A percentile compares a stretch with the other conserved stretches of the same genome.
phyloP scores from a whole-genome alignment of 2,888 invertebrate genomes.

The Mellilla xanthometata region DNA sequence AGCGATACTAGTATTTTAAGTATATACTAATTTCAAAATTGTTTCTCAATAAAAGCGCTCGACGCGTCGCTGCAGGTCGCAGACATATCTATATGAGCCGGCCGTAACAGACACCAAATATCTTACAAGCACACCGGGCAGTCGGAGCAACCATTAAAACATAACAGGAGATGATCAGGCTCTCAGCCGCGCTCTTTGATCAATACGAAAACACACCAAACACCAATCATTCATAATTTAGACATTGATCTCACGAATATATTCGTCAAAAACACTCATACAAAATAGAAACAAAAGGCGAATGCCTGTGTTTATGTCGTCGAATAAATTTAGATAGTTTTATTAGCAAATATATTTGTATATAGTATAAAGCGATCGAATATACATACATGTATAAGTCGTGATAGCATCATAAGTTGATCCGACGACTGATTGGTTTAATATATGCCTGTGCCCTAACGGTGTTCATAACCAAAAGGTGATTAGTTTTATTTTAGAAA shows the following conservation, averaged over 20 bases:
- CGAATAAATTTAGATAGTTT: slow-evolving; percentile 26
- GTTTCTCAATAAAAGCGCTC: no score
- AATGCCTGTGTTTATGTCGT: slow-evolving; percentile 52
- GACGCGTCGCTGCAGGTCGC: no score
- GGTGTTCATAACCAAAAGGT: slow-evolving; percentile 47
- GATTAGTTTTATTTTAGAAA: slow-evolving; percentile 43
- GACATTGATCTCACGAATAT: slow-evolving; percentile 28
- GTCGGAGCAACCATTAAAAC: not conserved
- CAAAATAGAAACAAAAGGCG: slow-evolving; percentile 61
- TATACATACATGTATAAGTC: not conserved
- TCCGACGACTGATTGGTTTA: slow-evolving; percentile 50
- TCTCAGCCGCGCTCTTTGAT: slow-evolving; percentile 62
- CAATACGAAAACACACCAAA: slow-evolving; percentile 49
- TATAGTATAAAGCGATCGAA: no score
- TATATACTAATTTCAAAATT: no score
- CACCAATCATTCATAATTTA: slow-evolving; percentile 59
- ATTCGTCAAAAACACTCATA: slow-evolving; percentile 62
- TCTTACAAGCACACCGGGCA: not conserved
- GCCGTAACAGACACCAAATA: no score
- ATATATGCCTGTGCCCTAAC: slow-evolving; percentile 46
- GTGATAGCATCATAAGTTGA: slow-evolving; percentile 17
- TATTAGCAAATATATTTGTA: not conserved
- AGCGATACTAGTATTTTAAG: no score
- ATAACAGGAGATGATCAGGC: no score
- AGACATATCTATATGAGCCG: no score